phyloP scores from a whole-genome alignment of 53 echinoderm and acorn worm species.

The Echinometra lucunter region DNA sequence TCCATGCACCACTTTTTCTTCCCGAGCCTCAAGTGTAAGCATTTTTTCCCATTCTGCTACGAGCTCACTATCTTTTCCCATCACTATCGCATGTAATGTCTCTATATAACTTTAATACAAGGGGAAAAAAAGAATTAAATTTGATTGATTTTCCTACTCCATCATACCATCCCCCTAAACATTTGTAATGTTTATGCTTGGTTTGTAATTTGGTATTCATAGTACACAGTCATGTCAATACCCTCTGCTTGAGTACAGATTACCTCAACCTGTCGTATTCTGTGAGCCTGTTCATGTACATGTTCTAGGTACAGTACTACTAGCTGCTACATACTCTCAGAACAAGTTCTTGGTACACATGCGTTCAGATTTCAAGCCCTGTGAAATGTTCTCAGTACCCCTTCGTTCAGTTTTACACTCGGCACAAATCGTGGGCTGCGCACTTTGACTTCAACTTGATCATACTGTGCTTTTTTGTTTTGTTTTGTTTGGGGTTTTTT shows the following conservation, averaged over 20 bases:
- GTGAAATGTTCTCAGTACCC: no score
- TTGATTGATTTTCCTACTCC: background rate
- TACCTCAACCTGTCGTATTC: background rate
- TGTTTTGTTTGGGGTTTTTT: no score
- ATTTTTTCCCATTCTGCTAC: background rate
- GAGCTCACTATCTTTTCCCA: background rate
- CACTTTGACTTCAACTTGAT: no score
- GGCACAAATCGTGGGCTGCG: no score
- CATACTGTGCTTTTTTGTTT: no score
- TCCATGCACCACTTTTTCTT: background rate
- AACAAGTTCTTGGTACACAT: no score
- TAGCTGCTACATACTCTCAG: no score
- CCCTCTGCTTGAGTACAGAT: background rate
- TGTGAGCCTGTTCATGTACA: background rate
- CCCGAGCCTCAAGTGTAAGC: background rate
- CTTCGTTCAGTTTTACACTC: no score
- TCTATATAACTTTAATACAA: background rate
- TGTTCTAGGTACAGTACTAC: no score
- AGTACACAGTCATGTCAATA: slow-evolving; percentile 10
- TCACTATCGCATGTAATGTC: background rate
- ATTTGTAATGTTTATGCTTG: background rate
- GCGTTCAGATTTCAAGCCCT: no score
- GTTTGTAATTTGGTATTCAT: background rate
- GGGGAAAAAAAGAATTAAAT: background rate
- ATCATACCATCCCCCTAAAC: background rate